Base-by-base conservation (phyloP, 2,888 invertebrate species). In the Psococerastis gibbosa region DNA sequence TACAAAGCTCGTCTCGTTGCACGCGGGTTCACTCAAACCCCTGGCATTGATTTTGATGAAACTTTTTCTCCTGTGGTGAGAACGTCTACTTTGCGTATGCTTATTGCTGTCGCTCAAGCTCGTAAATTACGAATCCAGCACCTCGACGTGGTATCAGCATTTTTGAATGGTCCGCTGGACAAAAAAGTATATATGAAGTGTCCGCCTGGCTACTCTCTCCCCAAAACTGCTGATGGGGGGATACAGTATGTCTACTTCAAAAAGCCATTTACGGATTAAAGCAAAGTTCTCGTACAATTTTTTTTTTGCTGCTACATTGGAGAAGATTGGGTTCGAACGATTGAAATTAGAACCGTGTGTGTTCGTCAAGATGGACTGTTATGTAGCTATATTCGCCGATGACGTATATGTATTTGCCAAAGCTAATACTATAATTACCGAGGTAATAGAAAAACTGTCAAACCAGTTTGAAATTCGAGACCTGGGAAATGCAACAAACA, bases 211-310 rank as follows among this genome's bases (percentile, higher is more conserved):
- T n/a, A n/a, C n/a, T n/a, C n/a, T n/a, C n/a, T n/a, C n/a, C n/a
- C n/a, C n/a, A n/a, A n/a, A n/a, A n/a, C n/a, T 41, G 41, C 43
- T 20, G 27, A n/a, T n/a, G 22, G 16, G 34, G 22, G 9, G 18
- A 22, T 8, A 35, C 22, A 43, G 13, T 33, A 16, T 51, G 50
- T 34, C 27, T 41, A 17, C 45, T 53, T 16, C 44, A 50, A 43
- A 51, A 49, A 27, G 34, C 44, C 15, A 43, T 53, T 15, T 53
- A 52, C 45, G 49, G 52, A 23, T 42, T 52, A 27, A 50, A 48
- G 22, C 50, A 49, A 46, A 42, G 41, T 16, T 46, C 46, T 13
- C 44, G 45, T 20, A 31, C 45, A n/a, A 48, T 35, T 45, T 44
- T n/a, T 49, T 47, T 42, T 20, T 50, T 22, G 34, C 49, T 43